Evolutionary conservation across 1,140 invertebrate genomes (phyloP).

Genomic region (Drosophila neocordata): DNA sequence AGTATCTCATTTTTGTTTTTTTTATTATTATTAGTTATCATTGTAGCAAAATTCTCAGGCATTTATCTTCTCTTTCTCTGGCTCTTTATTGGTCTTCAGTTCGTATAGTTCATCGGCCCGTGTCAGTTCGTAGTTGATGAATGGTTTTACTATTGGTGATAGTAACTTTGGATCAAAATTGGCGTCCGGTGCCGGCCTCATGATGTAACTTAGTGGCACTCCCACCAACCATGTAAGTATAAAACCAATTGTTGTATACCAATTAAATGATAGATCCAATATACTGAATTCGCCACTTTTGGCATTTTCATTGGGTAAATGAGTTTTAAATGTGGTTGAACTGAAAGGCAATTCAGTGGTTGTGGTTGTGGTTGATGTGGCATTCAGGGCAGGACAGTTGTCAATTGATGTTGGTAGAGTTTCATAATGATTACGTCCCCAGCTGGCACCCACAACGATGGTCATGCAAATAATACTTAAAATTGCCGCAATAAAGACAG

Average conservation of each 20-base stretch:
- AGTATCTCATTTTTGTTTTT: background rate
- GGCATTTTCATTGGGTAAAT: background rate
- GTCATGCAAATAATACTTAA: slow-evolving; percentile 86
- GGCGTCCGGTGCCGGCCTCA: slow-evolving; percentile 61
- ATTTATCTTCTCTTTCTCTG: slow-evolving; percentile 35
- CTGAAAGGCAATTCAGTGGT: background rate
- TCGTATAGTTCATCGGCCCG: slow-evolving; percentile 47
- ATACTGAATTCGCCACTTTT: slow-evolving; percentile 79
- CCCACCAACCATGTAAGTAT: slow-evolving; percentile 86
- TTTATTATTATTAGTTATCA: background rate
- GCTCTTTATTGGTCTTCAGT: slow-evolving; percentile 38
- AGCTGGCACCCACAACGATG: slow-evolving; percentile 90
- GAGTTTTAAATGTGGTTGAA: background rate
- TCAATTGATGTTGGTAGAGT: slow-evolving; percentile 84
- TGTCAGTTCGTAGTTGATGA: slow-evolving; percentile 53
- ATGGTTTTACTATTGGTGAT: slow-evolving; percentile 75
- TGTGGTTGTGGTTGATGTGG: slow-evolving; percentile 22
- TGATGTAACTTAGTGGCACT: slow-evolving; percentile 73
- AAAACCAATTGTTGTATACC: slow-evolving; percentile 86
- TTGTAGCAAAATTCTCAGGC: slow-evolving; percentile 1
- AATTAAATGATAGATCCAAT: slow-evolving; percentile 85
- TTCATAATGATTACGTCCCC: slow-evolving; percentile 81
- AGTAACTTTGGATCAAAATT: slow-evolving; percentile 80
- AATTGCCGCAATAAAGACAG: slow-evolving; percentile 87
- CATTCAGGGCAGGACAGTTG: slow-evolving; percentile 84